A percentile compares a stretch with the other conserved stretches of the same genome.
Evolutionary conservation across 2,888 invertebrate species (phyloP).

Genomic region (Caenorhabditis sp.): DNA sequence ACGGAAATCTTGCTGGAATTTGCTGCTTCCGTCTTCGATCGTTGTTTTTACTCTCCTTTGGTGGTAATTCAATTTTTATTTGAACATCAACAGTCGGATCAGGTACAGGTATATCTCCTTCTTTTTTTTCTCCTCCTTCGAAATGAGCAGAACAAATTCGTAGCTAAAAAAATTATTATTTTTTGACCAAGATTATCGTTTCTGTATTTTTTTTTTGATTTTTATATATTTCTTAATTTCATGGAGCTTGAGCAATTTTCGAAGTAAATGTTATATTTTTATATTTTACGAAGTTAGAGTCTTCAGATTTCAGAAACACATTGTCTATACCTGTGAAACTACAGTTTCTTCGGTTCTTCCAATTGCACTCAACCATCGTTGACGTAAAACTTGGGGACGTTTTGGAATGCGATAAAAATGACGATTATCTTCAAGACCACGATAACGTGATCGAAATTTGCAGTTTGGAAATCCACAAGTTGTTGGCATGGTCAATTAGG

Average conservation of each 20-base stretch:
- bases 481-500: slow-evolving; percentile 70
- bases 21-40: slow-evolving; percentile 51
- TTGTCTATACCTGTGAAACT: slow-evolving; percentile 71
- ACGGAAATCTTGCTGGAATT: slow-evolving; percentile 30
- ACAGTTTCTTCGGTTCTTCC: slow-evolving; percentile 73
- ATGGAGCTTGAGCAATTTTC: too few species aligned
- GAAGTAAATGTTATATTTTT: too few species aligned
- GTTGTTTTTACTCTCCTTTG: slow-evolving; percentile 69
- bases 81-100: slow-evolving; percentile 72
- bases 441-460: slow-evolving; percentile 72
- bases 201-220: neutral
- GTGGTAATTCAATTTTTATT: slow-evolving; percentile 71
- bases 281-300: too few species aligned
- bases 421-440: slow-evolving; percentile 73
- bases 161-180: slow-evolving; percentile 64
- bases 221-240: neutral
- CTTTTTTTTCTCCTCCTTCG: slow-evolving; percentile 72
- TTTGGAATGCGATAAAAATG: slow-evolving; percentile 74
- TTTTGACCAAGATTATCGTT: neutral
- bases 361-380: slow-evolving; percentile 72
- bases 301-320: too few species aligned
- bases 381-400: slow-evolving; percentile 72
- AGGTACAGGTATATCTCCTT: slow-evolving; percentile 73
- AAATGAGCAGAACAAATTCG: slow-evolving; percentile 73
- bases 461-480: slow-evolving; percentile 74